A percentile compares a stretch with the other conserved stretches of the same genome.
These are phyloP conservation scores for human (Homo sapiens) DNA, from an alignment of 2,113 vertebrate genomes.

Conservation along the genomic window DNA sequence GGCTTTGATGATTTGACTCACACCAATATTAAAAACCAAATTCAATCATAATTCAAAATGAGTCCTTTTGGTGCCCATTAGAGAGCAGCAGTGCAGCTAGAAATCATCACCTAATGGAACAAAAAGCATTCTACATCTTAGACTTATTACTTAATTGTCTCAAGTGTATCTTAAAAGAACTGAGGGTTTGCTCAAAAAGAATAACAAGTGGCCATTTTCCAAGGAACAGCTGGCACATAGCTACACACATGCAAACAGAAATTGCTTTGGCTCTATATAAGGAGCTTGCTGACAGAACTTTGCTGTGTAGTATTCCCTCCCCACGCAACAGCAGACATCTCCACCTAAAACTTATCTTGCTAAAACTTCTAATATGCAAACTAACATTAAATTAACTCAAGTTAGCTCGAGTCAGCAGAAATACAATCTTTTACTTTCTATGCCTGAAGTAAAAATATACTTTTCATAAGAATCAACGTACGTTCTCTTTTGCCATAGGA, in stretches of 20 bases:
- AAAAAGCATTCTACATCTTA: conserved; percentile 45
- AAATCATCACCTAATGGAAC: conserved; percentile 71
- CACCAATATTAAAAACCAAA: neutral
- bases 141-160: conserved; percentile 17
- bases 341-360: neutral
- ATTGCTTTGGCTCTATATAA: neutral
- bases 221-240: neutral
- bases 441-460: neutral
- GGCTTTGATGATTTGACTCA: conserved; percentile 40
- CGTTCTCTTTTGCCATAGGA: neutral
- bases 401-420: neutral
- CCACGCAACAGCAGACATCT: neutral
- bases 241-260: neutral
- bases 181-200: neutral
- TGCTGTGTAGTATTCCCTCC: neutral
- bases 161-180: neutral
- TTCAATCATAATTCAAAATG: conserved; percentile 9
- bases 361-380: conserved; percentile 11
- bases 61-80: neutral
- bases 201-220: conserved; percentile 39
- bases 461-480: neutral
- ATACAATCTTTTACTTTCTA: neutral
- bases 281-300: neutral
- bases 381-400: conserved; percentile 1
- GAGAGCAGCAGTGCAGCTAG: neutral